Evolutionary conservation across 2,888 invertebrate species (phyloP).

Genomic region (Magallana nippona): DNA sequence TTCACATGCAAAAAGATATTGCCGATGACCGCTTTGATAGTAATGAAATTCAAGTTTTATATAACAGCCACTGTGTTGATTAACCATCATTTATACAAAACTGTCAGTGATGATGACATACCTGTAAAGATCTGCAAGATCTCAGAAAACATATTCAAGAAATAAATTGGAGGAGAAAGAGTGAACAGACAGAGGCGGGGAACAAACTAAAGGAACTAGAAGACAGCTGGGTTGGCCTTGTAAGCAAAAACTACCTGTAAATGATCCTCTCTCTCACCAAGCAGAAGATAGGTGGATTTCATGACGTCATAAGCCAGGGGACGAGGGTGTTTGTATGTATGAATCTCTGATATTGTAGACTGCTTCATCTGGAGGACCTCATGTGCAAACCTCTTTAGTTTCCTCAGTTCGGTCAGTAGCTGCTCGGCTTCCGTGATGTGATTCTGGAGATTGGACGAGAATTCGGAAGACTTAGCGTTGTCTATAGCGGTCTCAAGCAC

Average conservation of each 20-base stretch:
- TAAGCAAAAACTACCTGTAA: too few species aligned
- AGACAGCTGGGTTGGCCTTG: too few species aligned
- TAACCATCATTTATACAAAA: too few species aligned
- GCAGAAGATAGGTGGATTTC: conserved; percentile 59
- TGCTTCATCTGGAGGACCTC: conserved; percentile 64
- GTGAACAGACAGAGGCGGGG: conserved; percentile 91
- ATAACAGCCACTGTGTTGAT: too few species aligned
- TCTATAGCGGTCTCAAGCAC: conserved; percentile 56
- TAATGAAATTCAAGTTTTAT: too few species aligned
- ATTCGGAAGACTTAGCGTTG: conserved; percentile 53
- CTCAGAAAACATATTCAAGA: conserved; percentile 93
- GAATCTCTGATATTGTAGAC: conserved; percentile 62
- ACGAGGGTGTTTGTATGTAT: conserved; percentile 57
- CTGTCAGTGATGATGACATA: conserved; percentile 28
- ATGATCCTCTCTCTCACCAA: conserved; percentile 55
- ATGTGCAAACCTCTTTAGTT: conserved; percentile 60
- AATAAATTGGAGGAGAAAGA: conserved; percentile 97
- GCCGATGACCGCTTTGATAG: not conserved
- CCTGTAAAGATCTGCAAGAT: too few species aligned
- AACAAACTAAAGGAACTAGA: conserved; percentile 93
- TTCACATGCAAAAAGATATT: not conserved
- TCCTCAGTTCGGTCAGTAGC: conserved; percentile 56
- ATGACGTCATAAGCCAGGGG: conserved; percentile 57
- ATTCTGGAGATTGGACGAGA: conserved; percentile 51
- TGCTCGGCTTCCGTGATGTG: conserved; percentile 61